Evolutionary conservation across 2,888 invertebrate species (phyloP).

Genomic region (Arge pagana): DNA sequence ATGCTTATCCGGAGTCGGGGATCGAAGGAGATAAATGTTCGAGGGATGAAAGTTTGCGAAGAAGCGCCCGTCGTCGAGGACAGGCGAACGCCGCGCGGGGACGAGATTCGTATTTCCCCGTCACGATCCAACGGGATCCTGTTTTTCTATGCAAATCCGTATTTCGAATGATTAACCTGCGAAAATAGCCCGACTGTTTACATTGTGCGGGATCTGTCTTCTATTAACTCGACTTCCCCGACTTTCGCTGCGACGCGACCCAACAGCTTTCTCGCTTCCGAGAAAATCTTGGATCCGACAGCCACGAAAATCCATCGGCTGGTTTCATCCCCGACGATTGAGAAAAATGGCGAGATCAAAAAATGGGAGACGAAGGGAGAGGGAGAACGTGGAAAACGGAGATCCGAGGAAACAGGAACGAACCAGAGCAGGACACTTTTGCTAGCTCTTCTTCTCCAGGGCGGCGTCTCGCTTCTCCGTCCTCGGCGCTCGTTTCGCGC

Average conservation of each 20-base stretch:
- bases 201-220: slow-evolving; percentile 23
- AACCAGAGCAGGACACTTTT: too few relatives aligned
- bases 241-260: slow-evolving; percentile 11
- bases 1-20: too few relatives aligned
- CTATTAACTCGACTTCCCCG: slow-evolving; percentile 9
- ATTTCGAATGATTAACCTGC: slow-evolving; percentile 40
- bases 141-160: slow-evolving; percentile 42
- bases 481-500: not conserved
- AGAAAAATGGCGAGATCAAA: too few relatives aligned
- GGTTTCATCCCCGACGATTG: too few relatives aligned
- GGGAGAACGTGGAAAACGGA: too few relatives aligned
- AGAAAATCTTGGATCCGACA: too few relatives aligned
- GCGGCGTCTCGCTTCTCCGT: not conserved
- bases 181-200: slow-evolving; percentile 34
- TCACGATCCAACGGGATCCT: slow-evolving; percentile 18
- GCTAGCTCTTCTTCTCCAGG: too few relatives aligned
- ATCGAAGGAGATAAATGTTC: too few relatives aligned
- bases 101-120: slow-evolving; percentile 1
- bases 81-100: slow-evolving; percentile 10
- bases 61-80: not conserved
- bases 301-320: too few relatives aligned
- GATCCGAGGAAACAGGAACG: too few relatives aligned
- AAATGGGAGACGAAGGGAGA: too few relatives aligned
- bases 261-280: too few relatives aligned
- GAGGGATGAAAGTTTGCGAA: not conserved